phyloP scores from a whole-genome alignment of 2,888 invertebrate genomes.

The Hesperia comma region DNA sequence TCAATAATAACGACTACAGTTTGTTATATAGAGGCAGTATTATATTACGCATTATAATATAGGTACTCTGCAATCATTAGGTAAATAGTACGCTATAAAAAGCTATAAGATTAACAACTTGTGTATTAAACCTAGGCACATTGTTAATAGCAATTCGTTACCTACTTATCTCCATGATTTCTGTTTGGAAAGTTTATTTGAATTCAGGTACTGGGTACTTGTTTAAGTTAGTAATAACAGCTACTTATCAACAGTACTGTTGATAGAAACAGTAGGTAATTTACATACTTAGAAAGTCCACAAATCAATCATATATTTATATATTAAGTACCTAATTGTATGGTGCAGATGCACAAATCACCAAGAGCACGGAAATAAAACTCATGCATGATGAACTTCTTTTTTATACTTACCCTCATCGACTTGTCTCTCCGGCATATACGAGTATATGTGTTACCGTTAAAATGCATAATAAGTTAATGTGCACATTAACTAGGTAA shows the following conservation, averaged over 20 bases:
- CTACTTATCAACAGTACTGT: no score
- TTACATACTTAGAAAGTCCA: not conserved
- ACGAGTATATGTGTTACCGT: no score
- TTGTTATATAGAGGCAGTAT: conserved; percentile 7
- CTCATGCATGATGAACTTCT: no score
- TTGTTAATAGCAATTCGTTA: not conserved
- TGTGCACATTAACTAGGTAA: no score
- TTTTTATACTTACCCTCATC: no score
- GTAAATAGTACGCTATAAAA: conserved; percentile 9
- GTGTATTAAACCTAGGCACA: conserved; percentile 18
- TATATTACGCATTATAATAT: not conserved
- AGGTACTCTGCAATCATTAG: conserved; percentile 10
- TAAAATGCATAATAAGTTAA: no score
- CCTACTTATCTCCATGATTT: not conserved
- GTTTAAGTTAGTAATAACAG: no score
- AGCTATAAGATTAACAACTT: conserved; percentile 14
- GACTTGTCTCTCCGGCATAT: no score
- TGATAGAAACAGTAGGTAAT: not conserved
- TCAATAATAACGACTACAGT: conserved; percentile 29
- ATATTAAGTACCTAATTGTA: not conserved
- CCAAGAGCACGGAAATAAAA: no score
- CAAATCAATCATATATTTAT: not conserved
- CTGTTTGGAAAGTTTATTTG: not conserved
- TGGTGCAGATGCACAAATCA: not conserved
- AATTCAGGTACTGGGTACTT: not conserved